These are phyloP conservation scores for Lepidochitona cinerea DNA, from an alignment of 2,888 invertebrate species.

Conservation along the genomic window DNA sequence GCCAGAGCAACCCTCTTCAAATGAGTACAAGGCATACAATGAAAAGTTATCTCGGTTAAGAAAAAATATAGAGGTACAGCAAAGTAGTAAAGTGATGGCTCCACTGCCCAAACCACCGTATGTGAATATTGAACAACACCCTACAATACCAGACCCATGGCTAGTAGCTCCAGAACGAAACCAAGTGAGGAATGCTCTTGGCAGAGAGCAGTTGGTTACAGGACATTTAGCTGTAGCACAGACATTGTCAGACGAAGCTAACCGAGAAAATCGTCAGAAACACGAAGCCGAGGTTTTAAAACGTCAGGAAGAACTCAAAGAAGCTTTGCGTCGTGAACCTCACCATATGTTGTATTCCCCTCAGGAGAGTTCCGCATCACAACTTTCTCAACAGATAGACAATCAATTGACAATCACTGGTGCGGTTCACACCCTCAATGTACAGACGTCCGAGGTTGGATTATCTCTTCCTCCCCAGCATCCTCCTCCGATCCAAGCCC, in stretches of 20 bases:
- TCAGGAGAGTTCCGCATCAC: too few relatives aligned
- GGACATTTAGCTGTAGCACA: conserved; percentile 71
- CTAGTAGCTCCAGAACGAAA: not conserved
- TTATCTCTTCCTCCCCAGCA: too few relatives aligned
- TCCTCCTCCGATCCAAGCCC: too few relatives aligned
- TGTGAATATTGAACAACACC: not conserved
- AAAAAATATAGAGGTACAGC: conserved; percentile 30
- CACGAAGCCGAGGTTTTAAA: not conserved
- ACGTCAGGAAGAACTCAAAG: not conserved
- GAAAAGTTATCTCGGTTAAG: conserved; percentile 36
- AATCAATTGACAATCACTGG: too few relatives aligned
- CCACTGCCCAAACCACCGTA: not conserved
- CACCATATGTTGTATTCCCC: conserved; percentile 1
- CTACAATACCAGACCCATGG: not conserved
- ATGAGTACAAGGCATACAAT: conserved; percentile 35
- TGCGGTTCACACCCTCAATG: too few relatives aligned
- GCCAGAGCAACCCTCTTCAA: not conserved
- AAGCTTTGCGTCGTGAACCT: not conserved
- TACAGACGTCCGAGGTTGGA: too few relatives aligned
- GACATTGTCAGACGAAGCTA: conserved; percentile 73
- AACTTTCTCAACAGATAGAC: not conserved
- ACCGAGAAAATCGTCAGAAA: conserved; percentile 83
- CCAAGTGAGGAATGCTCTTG: not conserved
- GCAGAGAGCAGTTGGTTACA: conserved; percentile 37
- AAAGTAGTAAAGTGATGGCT: not conserved